Evolutionary conservation across 2,888 invertebrate genomes (phyloP).

Genomic region (Nephrotoma appendiculata): DNA sequence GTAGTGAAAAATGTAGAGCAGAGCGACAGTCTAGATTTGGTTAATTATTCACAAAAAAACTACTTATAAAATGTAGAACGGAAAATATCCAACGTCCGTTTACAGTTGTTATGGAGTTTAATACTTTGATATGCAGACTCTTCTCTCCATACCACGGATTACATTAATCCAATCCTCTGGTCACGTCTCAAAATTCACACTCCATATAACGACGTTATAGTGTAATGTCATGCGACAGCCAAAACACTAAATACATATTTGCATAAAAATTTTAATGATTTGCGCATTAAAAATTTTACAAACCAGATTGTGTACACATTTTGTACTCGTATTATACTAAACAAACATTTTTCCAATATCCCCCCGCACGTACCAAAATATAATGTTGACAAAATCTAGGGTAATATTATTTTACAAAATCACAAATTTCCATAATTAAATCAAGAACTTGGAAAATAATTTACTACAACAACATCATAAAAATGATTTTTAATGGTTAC

Average conservation of each 20-base stretch:
- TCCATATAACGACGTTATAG: no score
- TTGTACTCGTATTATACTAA: not conserved
- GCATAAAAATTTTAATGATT: not conserved
- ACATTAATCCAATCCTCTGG: no score
- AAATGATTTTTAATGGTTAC: not conserved
- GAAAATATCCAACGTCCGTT: no score
- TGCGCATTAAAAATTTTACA: not conserved
- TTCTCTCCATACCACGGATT: no score
- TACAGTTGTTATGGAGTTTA: no score
- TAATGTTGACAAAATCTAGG: not conserved
- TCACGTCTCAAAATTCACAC: no score
- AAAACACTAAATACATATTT: not conserved
- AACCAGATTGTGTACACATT: not conserved
- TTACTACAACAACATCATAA: not conserved
- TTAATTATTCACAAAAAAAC: no score
- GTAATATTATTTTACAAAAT: not conserved
- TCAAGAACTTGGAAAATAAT: not conserved
- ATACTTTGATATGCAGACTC: no score
- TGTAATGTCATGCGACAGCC: not conserved
- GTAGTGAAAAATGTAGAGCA: no score
- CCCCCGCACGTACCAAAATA: not conserved
- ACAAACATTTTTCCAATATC: not conserved
- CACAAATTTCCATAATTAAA: not conserved
- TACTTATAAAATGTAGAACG: no score
- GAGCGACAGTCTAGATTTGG: no score